These are phyloP conservation scores for Neostethus bicornis DNA, from an alignment of 2,797 vertebrate species.

Conservation along the genomic window DNA sequence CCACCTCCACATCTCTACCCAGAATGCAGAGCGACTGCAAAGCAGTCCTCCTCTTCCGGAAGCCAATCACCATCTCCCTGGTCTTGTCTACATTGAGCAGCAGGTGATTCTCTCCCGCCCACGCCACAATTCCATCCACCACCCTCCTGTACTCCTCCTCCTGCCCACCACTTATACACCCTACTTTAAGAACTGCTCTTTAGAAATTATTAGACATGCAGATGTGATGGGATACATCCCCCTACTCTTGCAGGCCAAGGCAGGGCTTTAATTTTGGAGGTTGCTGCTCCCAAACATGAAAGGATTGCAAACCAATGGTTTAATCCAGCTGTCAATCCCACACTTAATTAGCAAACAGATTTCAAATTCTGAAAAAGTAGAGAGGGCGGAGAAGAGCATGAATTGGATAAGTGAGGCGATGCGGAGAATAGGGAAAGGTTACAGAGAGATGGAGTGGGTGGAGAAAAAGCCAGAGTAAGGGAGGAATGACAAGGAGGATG, in stretches of 20 bases:
- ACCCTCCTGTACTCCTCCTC: no score
- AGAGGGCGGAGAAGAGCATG: constrained; percentile 3
- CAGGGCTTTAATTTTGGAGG: constrained; percentile 33
- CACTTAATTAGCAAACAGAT: constrained; percentile 75
- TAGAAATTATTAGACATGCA: constrained; percentile 36
- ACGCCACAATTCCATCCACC: no score
- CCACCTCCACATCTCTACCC: no score
- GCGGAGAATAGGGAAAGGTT: constrained; percentile 12
- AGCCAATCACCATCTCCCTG: no score
- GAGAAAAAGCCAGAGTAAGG: constrained; percentile 21
- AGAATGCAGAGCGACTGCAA: no score
- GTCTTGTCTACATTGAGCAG: no score
- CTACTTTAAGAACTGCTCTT: constrained; percentile 28
- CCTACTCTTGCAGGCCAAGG: constrained; percentile 23
- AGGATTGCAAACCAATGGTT: constrained; percentile 70
- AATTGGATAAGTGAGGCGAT: constrained; percentile 15
- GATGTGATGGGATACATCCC: constrained; percentile 11
- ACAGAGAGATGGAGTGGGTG: constrained; percentile 25
- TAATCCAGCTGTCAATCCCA: constrained; percentile 73
- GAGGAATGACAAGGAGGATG: constrained; percentile 36
- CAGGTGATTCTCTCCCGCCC: no score
- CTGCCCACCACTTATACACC: no score
- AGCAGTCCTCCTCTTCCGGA: no score
- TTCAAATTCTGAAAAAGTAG: constrained; percentile 28
- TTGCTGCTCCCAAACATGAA: constrained; percentile 74